Conservation (phyloP, 1,140 invertebrate genomes). For the Sipha flava region DNA sequence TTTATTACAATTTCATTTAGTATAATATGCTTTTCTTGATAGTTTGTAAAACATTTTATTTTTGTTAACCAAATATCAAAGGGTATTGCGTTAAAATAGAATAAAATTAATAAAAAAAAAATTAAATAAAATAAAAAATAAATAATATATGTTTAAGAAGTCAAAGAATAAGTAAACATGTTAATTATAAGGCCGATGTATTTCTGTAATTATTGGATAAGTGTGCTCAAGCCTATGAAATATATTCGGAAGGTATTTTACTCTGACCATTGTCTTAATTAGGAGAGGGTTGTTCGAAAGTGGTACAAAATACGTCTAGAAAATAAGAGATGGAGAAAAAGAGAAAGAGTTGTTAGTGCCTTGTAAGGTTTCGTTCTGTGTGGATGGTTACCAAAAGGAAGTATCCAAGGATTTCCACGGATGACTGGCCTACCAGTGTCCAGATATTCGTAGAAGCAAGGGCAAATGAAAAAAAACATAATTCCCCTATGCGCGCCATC, state of each 20-base stretch:
- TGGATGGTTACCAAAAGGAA: constrained; percentile 10
- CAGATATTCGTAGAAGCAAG: not conserved
- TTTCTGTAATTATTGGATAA: too few relatives aligned
- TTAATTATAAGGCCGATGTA: too few relatives aligned
- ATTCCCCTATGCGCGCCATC: not conserved
- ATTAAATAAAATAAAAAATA: too few relatives aligned
- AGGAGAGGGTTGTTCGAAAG: not conserved
- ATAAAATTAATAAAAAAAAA: too few relatives aligned
- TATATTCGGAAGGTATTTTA: not conserved
- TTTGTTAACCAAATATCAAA: too few relatives aligned
- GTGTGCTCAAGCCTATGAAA: not conserved
- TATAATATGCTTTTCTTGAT: too few relatives aligned
- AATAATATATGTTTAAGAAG: too few relatives aligned
- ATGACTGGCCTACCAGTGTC: not conserved
- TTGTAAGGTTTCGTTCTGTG: not conserved
- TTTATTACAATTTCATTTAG: too few relatives aligned
- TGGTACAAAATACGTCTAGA: too few relatives aligned
- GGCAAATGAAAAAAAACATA: not conserved
- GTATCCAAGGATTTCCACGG: constrained; percentile 25
- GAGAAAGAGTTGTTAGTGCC: not conserved
- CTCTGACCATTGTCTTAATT: not conserved
- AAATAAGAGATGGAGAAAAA: not conserved
- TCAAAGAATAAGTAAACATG: too few relatives aligned
- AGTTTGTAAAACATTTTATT: too few relatives aligned
- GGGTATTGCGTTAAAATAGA: too few relatives aligned